Percentiles rank a stretch among this genome's conserved stretches.
Evolutionary conservation across 2,113 vertebrate species (phyloP).

Genomic region (Chlorodrepanis virens): DNA sequence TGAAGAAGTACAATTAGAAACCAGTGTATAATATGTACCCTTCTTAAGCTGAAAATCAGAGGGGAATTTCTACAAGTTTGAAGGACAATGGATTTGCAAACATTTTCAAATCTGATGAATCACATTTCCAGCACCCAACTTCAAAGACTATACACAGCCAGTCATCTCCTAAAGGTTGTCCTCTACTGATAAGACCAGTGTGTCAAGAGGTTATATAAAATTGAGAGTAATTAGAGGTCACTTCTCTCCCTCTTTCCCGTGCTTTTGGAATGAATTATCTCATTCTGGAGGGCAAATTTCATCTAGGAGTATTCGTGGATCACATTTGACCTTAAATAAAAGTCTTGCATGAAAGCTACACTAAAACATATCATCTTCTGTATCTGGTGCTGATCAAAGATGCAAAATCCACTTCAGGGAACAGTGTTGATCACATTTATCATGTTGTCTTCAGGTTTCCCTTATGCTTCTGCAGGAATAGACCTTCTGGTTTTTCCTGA

Average conservation of each 20-base stretch:
- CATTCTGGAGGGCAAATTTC: not conserved
- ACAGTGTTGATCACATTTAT: not conserved
- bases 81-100: not conserved
- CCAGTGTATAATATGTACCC: not conserved
- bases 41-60: not conserved
- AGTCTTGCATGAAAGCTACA: not conserved
- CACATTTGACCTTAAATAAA: not conserved
- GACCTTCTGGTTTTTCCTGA: not conserved
- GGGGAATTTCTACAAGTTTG: not conserved
- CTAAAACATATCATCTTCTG: not conserved
- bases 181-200: not conserved
- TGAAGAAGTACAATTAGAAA: conserved; percentile 6
- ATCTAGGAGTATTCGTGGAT: not conserved
- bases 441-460: not conserved
- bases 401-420: not conserved
- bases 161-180: not conserved
- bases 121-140: not conserved
- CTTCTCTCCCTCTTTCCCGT: not conserved
- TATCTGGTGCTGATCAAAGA: not conserved
- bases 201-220: not conserved
- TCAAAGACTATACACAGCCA: not conserved
- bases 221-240: not conserved
- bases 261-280: not conserved
- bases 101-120: not conserved
- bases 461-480: not conserved